Evolutionary conservation across 2,888 invertebrate genomes (phyloP).

Genomic region (Lutraria lutraria): DNA sequence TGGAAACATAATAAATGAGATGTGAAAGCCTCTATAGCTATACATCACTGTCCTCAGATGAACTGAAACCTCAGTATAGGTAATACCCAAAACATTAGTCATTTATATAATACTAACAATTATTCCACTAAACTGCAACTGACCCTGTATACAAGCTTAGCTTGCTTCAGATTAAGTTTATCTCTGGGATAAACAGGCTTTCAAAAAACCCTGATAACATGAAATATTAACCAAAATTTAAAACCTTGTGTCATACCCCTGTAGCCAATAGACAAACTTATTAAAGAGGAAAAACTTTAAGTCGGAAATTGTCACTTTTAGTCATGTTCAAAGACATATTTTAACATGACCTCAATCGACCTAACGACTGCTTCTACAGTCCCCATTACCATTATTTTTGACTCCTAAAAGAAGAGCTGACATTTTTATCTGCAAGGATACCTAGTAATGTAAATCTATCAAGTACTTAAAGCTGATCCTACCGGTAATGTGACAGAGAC

Average conservation of each 20-base stretch:
- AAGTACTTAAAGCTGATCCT: slow-evolving; percentile 29
- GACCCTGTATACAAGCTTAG: neutral
- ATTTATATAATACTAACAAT: neutral
- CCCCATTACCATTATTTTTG: slow-evolving; percentile 4
- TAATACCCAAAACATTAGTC: slow-evolving; percentile 5
- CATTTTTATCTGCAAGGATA: slow-evolving; percentile 30
- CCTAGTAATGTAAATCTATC: slow-evolving; percentile 13
- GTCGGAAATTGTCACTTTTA: slow-evolving; percentile 16
- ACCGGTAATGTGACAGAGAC: neutral
- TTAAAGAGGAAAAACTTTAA: neutral
- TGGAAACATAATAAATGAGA: too few species aligned
- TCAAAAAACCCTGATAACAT: slow-evolving; percentile 15
- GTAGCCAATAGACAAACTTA: slow-evolving; percentile 4
- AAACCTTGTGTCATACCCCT: neutral
- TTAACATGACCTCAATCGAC: slow-evolving; percentile 26
- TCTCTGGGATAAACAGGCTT: slow-evolving; percentile 14
- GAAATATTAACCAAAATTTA: neutral
- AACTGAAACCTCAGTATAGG: neutral
- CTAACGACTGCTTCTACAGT: neutral
- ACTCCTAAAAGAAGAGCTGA: slow-evolving; percentile 14
- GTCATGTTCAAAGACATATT: slow-evolving; percentile 28
- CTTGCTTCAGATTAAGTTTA: neutral
- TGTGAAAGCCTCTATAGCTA: too few species aligned
- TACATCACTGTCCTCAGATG: too few species aligned
- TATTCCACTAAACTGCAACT: neutral